Percentiles rank a stretch among this genome's conserved stretches.
These are phyloP conservation scores for Xanthorhoe spadicearia DNA, from an alignment of 2,888 invertebrate species.

Conservation along the genomic window DNA sequence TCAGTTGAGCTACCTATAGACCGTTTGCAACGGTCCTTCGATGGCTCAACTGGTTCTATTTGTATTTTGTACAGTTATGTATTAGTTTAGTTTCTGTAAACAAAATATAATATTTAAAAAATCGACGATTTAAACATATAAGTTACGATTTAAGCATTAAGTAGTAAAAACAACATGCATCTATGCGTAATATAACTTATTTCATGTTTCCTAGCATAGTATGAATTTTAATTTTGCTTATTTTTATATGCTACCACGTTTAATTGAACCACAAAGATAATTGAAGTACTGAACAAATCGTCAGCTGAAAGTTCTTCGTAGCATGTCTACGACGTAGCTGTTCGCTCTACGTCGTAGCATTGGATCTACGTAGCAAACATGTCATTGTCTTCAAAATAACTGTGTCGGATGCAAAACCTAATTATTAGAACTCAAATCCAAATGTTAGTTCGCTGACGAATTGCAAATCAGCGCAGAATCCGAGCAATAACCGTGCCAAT, in stretches of 20 bases:
- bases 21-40: too few species aligned
- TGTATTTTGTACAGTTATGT: too few species aligned
- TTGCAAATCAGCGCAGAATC: constrained; percentile 26
- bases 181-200: neutral
- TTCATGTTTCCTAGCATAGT: neutral
- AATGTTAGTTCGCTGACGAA: constrained; percentile 26
- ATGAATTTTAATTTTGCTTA: too few species aligned
- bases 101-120: too few species aligned
- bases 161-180: neutral
- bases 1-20: too few species aligned
- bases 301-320: neutral
- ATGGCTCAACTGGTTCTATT: too few species aligned
- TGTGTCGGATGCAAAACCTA: constrained; percentile 13
- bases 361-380: neutral
- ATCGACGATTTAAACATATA: too few species aligned
- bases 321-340: neutral
- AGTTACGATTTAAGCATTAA: too few species aligned
- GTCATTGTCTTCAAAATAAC: neutral
- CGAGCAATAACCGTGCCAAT: constrained; percentile 24
- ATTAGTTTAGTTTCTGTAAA: too few species aligned
- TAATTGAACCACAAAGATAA: too few species aligned
- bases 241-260: too few species aligned
- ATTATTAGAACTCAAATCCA: constrained; percentile 18
- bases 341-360: neutral
- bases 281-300: too few species aligned